A percentile compares a stretch with the other conserved stretches of the same genome.
These are phyloP conservation scores for Matsumurasca onukii DNA, from an alignment of 1,140 invertebrate genomes.

Conservation along the genomic window DNA sequence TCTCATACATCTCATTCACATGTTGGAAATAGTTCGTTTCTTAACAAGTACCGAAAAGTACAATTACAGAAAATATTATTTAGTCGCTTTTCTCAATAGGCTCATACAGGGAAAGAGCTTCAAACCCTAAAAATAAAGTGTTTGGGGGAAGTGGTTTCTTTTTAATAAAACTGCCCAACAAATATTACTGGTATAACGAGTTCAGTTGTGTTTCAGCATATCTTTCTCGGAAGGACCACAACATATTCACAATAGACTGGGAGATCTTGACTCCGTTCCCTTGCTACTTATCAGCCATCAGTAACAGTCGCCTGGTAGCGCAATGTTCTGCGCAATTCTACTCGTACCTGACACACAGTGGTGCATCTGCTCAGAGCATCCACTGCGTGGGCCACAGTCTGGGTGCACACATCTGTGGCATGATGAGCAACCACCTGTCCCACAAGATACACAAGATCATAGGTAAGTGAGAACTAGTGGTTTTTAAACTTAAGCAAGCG, in stretches of 20 bases:
- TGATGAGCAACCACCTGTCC: constrained; percentile 47
- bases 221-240: constrained; percentile 64
- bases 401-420: constrained; percentile 51
- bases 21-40: too few species aligned
- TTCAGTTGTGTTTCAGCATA: too few species aligned
- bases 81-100: too few species aligned
- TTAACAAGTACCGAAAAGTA: too few species aligned
- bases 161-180: too few species aligned
- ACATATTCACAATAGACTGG: constrained; percentile 78
- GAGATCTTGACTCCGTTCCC: constrained; percentile 62
- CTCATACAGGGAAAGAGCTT: too few species aligned
- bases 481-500: too few species aligned
- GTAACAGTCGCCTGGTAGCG: constrained; percentile 53
- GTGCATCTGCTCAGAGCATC: constrained; percentile 41
- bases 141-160: too few species aligned
- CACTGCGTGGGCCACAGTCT: constrained; percentile 51
- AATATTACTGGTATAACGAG: too few species aligned
- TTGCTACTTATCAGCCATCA: constrained; percentile 64
- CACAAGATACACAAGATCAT: constrained; percentile 46
- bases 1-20: too few species aligned
- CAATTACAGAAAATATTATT: too few species aligned
- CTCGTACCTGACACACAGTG: constrained; percentile 61
- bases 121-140: too few species aligned
- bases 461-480: constrained; percentile 43
- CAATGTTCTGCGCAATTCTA: constrained; percentile 59